Base-by-base conservation (phyloP, 2,797 vertebrate genomes). In the Centropyge bicolor region DNA sequence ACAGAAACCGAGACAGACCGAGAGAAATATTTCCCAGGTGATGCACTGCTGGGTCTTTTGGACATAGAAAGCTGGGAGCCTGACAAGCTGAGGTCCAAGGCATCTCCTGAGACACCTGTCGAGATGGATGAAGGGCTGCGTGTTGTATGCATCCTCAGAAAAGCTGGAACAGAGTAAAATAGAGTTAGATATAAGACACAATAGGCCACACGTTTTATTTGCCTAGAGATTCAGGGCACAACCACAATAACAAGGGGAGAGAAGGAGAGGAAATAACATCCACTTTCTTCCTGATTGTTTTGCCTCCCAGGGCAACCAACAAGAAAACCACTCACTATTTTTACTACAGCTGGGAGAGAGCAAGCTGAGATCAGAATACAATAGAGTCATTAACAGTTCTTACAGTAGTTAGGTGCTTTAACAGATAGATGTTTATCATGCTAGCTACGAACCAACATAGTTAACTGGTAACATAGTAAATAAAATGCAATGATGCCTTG, bases 1-100 rank as follows among this genome's bases (percentile, higher is more conserved):
- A 96, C 81, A 0, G 94, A 95, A 76, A 96, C 22, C 0, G 97
- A 98, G 91, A 97, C 27, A 0, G 97, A 98, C n/a, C 97, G 97
- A 0, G 95, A 89, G 63, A 98, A 35, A 74, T 84, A 92, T 76
- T 94, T 97, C 84, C 95, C 88, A 0, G 95, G 82, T 0, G 95
- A 94, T 0, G 97, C 96, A 0, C 97, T 97, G 94, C 93, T 92
- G 4, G 97, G 97, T 6, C 97, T 95, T 14, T 89, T 95, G 56
- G 83, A 92, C 59, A 98, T 62, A 0, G 95, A 92, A 0, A 94
- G 94, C 4, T 96, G 97, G 10, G 96, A 93, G 8, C 98, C 98
- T 0, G 92, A 95, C 76, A 99, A 85, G 73, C 94, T 91, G 76
- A 99, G 96, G 40, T 97, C 97, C 73, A 93, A 10, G 0, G 82